Conservation (phyloP, 2,888 invertebrate species). For the Troilus luridus region DNA sequence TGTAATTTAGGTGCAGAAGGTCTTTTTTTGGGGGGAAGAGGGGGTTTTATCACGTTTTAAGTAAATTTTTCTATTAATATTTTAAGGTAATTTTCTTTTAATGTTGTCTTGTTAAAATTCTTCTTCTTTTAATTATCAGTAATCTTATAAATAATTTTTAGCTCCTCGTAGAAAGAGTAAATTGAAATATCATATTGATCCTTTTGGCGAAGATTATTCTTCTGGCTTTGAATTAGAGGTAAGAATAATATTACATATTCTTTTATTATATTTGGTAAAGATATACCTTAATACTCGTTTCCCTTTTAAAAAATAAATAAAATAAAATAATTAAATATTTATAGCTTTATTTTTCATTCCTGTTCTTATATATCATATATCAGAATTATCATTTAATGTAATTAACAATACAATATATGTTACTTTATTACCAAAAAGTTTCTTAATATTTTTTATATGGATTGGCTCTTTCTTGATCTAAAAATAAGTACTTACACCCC, state of each 20-base stretch:
- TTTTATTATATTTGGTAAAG: not conserved
- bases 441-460: not conserved
- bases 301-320: not conserved
- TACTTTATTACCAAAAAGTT: not conserved
- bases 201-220: constrained; percentile 46
- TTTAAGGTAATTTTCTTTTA: not conserved
- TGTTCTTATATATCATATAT: too few relatives aligned
- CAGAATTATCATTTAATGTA: too few relatives aligned
- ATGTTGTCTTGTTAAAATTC: not conserved
- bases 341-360: not conserved
- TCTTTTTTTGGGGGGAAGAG: not conserved
- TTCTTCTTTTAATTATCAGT: not conserved
- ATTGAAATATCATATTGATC: constrained; percentile 19
- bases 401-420: too few relatives aligned
- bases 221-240: constrained; percentile 52
- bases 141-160: not conserved
- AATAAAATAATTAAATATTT: not conserved
- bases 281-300: not conserved
- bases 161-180: constrained; percentile 8
- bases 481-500: not conserved
- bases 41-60: too few relatives aligned
- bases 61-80: not conserved
- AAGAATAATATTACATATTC: not conserved
- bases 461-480: not conserved
- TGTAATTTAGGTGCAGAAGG: not conserved